Conservation (phyloP, 2,888 invertebrate genomes). For the Hydropsyche betteni region DNA sequence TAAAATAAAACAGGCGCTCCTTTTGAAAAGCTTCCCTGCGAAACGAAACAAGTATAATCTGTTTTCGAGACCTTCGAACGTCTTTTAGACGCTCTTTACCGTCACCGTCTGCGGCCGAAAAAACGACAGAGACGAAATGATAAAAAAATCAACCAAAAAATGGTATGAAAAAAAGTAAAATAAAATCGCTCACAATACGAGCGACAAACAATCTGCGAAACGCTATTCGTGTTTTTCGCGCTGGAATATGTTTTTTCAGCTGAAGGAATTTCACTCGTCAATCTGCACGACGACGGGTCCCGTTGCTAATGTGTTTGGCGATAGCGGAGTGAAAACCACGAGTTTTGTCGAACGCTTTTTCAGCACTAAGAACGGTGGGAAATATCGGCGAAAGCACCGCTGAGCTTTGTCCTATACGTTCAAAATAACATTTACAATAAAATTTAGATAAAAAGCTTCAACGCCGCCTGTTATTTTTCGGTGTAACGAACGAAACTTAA, state of each 20-base stretch:
- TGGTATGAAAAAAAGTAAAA: too few species aligned
- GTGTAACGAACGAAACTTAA: too few species aligned
- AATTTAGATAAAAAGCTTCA: too few species aligned
- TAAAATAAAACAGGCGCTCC: too few species aligned
- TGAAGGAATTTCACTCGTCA: conserved; percentile 11
- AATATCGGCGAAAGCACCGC: too few species aligned
- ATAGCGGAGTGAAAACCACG: not conserved
- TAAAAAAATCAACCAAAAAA: not conserved
- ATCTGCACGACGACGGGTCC: not conserved
- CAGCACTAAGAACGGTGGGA: too few species aligned
- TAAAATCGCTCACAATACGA: conserved; percentile 1
- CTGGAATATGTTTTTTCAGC: conserved; percentile 18
- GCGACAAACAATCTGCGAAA: conserved; percentile 23
- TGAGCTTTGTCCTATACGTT: too few species aligned
- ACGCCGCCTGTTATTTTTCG: too few species aligned
- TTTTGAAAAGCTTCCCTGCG: too few species aligned
- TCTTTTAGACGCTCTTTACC: not conserved
- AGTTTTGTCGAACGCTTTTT: not conserved
- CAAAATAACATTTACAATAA: too few species aligned
- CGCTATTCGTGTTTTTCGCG: conserved; percentile 10
- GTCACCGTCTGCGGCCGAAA: not conserved
- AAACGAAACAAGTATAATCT: conserved; percentile 3
- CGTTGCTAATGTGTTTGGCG: conserved; percentile 4
- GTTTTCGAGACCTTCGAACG: conserved; percentile 11
- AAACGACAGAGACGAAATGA: not conserved